A percentile compares a stretch with the other conserved stretches of the same genome.
Conservation (phyloP, 1,140 invertebrate genomes). For the Drosophila simulans region DNA sequence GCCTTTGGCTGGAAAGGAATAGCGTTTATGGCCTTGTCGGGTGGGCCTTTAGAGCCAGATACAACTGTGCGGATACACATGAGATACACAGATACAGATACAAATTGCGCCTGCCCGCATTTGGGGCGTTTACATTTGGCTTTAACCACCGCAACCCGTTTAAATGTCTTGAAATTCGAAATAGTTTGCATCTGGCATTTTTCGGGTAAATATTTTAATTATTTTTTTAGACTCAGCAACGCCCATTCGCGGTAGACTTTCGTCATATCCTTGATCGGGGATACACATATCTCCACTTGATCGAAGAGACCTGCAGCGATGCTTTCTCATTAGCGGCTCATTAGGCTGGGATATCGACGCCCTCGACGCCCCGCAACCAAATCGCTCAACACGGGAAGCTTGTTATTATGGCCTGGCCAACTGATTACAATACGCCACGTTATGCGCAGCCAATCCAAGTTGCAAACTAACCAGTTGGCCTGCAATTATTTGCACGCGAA, state of each 20-base stretch:
- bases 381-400: conserved; percentile 51
- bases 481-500: conserved; percentile 78
- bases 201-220: conserved; percentile 73
- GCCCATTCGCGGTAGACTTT: conserved; percentile 25
- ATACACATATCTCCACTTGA: conserved; percentile 4
- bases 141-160: conserved; percentile 47
- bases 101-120: conserved; percentile 42
- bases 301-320: conserved; percentile 35
- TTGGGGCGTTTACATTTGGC: conserved; percentile 70
- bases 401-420: conserved; percentile 30
- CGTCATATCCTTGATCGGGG: conserved; percentile 1
- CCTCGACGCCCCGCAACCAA: conserved; percentile 54
- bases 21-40: conserved; percentile 68
- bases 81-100: conserved; percentile 31
- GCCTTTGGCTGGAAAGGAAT: conserved; percentile 26
- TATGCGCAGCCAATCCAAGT: conserved; percentile 45
- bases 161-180: conserved; percentile 47
- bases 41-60: conserved; percentile 40
- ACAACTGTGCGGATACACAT: conserved; percentile 27
- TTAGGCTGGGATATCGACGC: conserved; percentile 67
- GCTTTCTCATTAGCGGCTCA: conserved; percentile 80
- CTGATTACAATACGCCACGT: conserved; percentile 55
- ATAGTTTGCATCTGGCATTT: conserved; percentile 34
- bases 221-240: conserved; percentile 35
- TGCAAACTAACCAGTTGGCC: conserved; percentile 7